Evolutionary conservation across 2,888 invertebrate genomes (phyloP).

Genomic region (Laspeyria flexula): DNA sequence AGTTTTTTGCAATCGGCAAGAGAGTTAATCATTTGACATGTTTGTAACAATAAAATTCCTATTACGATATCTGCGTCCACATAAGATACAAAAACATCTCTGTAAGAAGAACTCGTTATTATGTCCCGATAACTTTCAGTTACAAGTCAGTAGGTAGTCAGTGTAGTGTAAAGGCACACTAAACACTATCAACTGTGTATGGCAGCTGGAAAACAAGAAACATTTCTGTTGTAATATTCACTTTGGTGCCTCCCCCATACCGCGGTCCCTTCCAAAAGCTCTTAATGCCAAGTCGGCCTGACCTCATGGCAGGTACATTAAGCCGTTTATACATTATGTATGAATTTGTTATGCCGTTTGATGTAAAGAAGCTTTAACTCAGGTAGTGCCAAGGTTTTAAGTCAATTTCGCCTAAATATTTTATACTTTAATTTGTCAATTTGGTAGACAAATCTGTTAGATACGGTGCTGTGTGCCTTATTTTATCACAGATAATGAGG

Average conservation of each 20-base stretch:
- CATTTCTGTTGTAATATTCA: constrained; percentile 80
- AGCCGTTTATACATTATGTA: constrained; percentile 86
- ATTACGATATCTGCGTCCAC: no score
- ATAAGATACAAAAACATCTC: no score
- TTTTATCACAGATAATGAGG: no score
- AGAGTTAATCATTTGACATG: no score
- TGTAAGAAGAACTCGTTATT: no score
- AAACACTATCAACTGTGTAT: constrained; percentile 16
- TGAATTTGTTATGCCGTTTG: constrained; percentile 86
- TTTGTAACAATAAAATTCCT: no score
- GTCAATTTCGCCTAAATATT: constrained; percentile 61
- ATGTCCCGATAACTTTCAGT: no score
- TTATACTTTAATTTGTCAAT: constrained; percentile 37
- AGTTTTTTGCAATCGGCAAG: no score
- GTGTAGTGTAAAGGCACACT: constrained; percentile 1
- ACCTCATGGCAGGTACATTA: constrained; percentile 85
- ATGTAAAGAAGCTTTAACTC: constrained; percentile 84
- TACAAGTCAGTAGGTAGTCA: background rate
- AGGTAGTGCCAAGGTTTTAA: constrained; percentile 79
- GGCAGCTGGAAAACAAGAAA: constrained; percentile 50
- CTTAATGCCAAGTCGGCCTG: constrained; percentile 83
- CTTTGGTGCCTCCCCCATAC: constrained; percentile 65
- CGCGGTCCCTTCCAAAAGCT: constrained; percentile 77
- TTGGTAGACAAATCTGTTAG: constrained; percentile 7
- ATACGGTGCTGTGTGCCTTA: no score